Evolutionary conservation across 1,140 invertebrate species (phyloP), one percentile per base, ranked within the genome.

Genomic region (Teleogryllus occipitalis): DNA sequence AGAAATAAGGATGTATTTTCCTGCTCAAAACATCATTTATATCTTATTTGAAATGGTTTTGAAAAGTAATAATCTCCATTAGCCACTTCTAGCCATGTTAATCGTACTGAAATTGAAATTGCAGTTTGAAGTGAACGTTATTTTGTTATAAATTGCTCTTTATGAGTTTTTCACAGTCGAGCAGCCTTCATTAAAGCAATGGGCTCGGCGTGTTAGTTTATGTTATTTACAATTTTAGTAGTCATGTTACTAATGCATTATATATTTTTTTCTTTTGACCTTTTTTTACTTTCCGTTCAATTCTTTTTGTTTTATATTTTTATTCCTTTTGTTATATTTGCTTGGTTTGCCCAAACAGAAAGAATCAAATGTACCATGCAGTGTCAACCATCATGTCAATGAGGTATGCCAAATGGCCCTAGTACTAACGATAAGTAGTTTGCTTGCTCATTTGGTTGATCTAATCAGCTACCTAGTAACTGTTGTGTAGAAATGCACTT

Each of bases 341-440:
- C 76, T 48, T 48, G 22, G 76, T 65, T 77, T 54, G 7, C 47
- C 86, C 87, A 87, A 87, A 87, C 88, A 91, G 91, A 91, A 92
- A 92, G 89, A 91, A 93, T 90, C 91, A 93, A 92, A 96, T 96
- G 93, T 96, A 95, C 90, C 93, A 95, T 89, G 94, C 94, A 85
- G 94, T 96, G 84, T 95, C 94, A 81, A 94, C 94, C 85, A 94
- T 96, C 86, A 94, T 96, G 87, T 92, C 93, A 83, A 94, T 95
- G 93, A 96, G 94, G 94, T 96, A 95, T 93, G 83, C 54, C 54
- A 65, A 65, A 65, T 18, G 54, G 54, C 54, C 54, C 54, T 65
- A 65, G 54, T 18, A 14, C 54, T 65, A 65, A 65, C 54, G 18
- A 65, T 65, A 65, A 65, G 54, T 65, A 65, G 54, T 65, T 65